Base-by-base conservation (phyloP, 2,113 vertebrate genomes). In the Taurulus bubalis region DNA sequence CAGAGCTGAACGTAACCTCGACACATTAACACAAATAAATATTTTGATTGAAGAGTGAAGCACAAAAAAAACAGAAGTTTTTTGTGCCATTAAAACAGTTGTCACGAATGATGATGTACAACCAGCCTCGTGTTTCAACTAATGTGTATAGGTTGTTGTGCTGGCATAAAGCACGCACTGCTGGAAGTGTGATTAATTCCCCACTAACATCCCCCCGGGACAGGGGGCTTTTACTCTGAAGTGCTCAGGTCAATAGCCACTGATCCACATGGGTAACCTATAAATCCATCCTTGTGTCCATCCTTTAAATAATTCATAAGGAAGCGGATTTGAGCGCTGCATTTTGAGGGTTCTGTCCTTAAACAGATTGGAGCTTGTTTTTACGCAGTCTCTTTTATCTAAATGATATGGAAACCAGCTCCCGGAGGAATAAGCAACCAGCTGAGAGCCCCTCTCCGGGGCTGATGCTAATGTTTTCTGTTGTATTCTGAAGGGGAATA, bases 261-360 rank as follows among this genome's bases (percentile, higher is more conserved):
- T 65, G 70, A 79, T 72, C 76, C 71, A 77, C 82, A 83, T 51
- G 78, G 69, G 38, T 74, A 80, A 90, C 53, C 75, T 24, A 71
- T 84, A 80, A 89, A 88, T 85, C 81, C 59, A 66, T 71, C 63
- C 71, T 49, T 59, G 68, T 81, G 84, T 84, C 80, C 68, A 18
- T 63, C 62, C 30, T 82, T 80, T 88, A 53, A 86, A 90, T 86
- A 81, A 88, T 85, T 89, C 76, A 86, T 82, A 66, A 76, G 73
- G 56, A 85, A 24, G 49, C 62, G 40, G 68, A 38, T 26, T 60
- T 36, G 11, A 80, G 68, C 15, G 22, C 47, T 70, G 36, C 40
- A 38, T 72, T 87, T 81, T 62, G 11, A 71, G 40, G 26, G 53
- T 40, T 66, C 18, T 59, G 32, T 76, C 60, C 49, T 72, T 78